These are phyloP conservation scores for Caerostris extrusa DNA, from an alignment of 1,140 invertebrate species.

Conservation along the genomic window DNA sequence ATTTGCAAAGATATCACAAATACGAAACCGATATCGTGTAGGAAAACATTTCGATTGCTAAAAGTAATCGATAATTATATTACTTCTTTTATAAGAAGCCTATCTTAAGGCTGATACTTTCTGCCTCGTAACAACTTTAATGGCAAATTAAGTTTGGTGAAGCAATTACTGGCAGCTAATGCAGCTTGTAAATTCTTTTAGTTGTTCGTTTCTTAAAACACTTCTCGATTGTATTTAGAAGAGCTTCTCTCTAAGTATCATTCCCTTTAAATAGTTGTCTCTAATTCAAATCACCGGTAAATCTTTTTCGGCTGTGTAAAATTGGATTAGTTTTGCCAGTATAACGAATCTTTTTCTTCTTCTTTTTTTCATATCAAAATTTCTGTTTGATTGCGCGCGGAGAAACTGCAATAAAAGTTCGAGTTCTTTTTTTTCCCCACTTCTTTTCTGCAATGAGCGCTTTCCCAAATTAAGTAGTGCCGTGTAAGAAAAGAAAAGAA, in stretches of 20 bases:
- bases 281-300: constrained; percentile 31
- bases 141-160: constrained; percentile 65
- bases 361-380: constrained; percentile 24
- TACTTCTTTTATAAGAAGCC: constrained; percentile 8
- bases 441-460: constrained; percentile 6
- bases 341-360: not conserved
- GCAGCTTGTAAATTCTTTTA: constrained; percentile 37
- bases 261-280: constrained; percentile 26
- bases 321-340: constrained; percentile 16
- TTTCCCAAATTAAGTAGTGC: not conserved
- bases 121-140: constrained; percentile 57
- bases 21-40: not conserved
- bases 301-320: not conserved
- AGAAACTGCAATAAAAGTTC: not conserved
- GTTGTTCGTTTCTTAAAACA: constrained; percentile 23
- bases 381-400: not conserved
- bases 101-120: constrained; percentile 17
- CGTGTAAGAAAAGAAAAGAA: not conserved
- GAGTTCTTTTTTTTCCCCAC: not conserved
- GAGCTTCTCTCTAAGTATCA: constrained; percentile 3
- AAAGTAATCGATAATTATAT: constrained; percentile 57
- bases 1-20: not conserved
- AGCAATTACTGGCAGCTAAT: constrained; percentile 58
- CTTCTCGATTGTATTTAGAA: constrained; percentile 45
- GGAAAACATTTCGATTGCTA: not conserved